Base-by-base conservation (phyloP, 2,113 vertebrate species). In the Lasiurus cinereus region DNA sequence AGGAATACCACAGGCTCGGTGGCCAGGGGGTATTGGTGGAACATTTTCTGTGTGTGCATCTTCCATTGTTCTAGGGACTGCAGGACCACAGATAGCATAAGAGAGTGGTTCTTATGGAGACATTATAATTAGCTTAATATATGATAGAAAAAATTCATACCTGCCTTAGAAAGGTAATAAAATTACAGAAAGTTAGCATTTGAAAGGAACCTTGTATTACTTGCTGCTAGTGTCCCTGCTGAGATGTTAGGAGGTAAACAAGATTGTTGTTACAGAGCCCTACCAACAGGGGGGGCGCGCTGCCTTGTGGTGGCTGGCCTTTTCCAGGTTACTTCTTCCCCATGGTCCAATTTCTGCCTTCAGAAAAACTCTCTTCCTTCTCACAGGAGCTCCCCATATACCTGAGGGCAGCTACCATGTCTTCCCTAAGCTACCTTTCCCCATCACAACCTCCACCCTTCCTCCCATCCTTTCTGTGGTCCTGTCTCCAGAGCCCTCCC, bases 61-160 rank as follows among this genome's bases (percentile, higher is more conserved):
- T 39, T 87, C 84, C 79, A 33, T 95, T 92, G 76, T 90, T 88
- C 52, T 93, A 8, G 82, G 39, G 11, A 83, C 91, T 78, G 24
- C 8, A 31, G 33, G 10, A 36, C 52, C 46, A n/a, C 18, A 64
- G 50, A 67, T 15, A 72, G 27, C 46, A 1, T 84, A 29, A 88
- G 70, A 33, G 66, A 14, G 24, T 48, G 9, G 21, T 62, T 6
- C 33, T 94, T 48, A 56, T 46, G 67, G 29, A 59, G 74, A 62
- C 62, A 19, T 90, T 90, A 69, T 73, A 90, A 87, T 94, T 77
- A 79, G 52, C 52, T 91, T 90, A 70, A 62, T 83, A 62, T 73
- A 43, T 94, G 33, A 74, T 90, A 62, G 39, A 12, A 46, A 48
- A 90, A 27, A 29, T 31, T 33, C 70, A 66, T 92, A 3, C 16